Percentiles rank a stretch among this genome's conserved stretches.
phyloP scores from a whole-genome alignment of 2,113 vertebrate species.

The Rhegmatorhina hoffmannsi region DNA sequence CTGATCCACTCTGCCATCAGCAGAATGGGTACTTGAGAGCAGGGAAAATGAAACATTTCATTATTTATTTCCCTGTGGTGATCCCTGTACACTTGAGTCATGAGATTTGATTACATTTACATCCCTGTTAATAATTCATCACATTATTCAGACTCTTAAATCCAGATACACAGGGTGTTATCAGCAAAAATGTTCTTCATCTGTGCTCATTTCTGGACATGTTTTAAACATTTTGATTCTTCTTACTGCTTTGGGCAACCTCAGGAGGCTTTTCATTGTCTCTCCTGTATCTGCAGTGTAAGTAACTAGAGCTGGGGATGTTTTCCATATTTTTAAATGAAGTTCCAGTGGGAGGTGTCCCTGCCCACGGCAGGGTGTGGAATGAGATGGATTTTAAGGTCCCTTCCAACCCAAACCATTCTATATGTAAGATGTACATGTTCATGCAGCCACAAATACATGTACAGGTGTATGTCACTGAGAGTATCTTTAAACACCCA shows the following conservation, averaged over 20 bases:
- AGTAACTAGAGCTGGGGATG: background rate
- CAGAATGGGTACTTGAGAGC: background rate
- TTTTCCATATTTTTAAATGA: background rate
- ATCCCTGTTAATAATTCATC: slow-evolving; percentile 7
- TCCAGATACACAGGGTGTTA: background rate
- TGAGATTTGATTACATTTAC: slow-evolving; percentile 22
- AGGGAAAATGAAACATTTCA: background rate
- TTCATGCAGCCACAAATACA: background rate
- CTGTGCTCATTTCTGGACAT: background rate
- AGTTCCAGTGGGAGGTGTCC: background rate
- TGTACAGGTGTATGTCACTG: background rate
- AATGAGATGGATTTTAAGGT: background rate
- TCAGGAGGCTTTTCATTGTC: background rate
- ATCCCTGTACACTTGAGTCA: background rate
- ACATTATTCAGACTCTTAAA: background rate
- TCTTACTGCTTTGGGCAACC: background rate
- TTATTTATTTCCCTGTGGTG: slow-evolving; percentile 19
- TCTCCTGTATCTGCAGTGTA: accelerated
- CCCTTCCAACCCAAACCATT: background rate
- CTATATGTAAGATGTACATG: accelerated
- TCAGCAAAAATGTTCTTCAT: background rate
- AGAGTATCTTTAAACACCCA: background rate
- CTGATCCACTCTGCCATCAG: accelerated
- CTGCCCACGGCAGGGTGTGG: background rate
- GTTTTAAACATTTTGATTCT: background rate